Evolutionary conservation across 2,113 vertebrate species (phyloP).

Genomic region (Clarias batrachus): DNA sequence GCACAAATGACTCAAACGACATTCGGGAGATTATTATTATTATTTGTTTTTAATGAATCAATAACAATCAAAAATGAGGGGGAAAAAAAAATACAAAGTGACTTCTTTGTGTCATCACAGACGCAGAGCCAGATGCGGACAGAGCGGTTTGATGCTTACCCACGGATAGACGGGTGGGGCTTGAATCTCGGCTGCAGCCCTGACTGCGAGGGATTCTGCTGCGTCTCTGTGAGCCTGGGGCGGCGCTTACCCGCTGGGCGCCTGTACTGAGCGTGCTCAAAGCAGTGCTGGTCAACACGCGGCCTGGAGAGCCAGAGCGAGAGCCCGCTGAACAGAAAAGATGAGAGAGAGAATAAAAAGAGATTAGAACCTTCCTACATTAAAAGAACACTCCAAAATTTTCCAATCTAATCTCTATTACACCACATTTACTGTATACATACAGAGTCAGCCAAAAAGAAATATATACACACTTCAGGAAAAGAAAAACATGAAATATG

Average conservation of each 20-base stretch:
- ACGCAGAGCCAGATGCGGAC: neutral
- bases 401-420: neutral
- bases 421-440: neutral
- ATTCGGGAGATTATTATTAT: neutral
- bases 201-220: constrained; percentile 96
- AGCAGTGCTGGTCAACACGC: constrained; percentile 87
- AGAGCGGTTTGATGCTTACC: constrained; percentile 73
- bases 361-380: neutral
- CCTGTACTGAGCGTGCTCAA: constrained; percentile 89
- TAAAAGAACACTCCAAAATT: neutral
- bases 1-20: neutral
- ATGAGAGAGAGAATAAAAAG: constrained; percentile 2
- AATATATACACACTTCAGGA: too few relatives aligned
- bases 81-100: neutral
- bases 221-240: constrained; percentile 79
- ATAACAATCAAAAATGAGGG: neutral
- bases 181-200: constrained; percentile 94
- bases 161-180: constrained; percentile 90
- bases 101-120: neutral
- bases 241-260: constrained; percentile 83
- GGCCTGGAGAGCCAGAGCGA: constrained; percentile 93
- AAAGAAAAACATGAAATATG: too few relatives aligned
- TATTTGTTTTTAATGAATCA: neutral
- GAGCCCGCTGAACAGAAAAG: constrained; percentile 91
- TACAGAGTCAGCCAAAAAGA: too few relatives aligned